A percentile compares a stretch with the other conserved stretches of the same genome.
Conservation (phyloP, 2,113 vertebrate species). For the Corythaeola cristata region DNA sequence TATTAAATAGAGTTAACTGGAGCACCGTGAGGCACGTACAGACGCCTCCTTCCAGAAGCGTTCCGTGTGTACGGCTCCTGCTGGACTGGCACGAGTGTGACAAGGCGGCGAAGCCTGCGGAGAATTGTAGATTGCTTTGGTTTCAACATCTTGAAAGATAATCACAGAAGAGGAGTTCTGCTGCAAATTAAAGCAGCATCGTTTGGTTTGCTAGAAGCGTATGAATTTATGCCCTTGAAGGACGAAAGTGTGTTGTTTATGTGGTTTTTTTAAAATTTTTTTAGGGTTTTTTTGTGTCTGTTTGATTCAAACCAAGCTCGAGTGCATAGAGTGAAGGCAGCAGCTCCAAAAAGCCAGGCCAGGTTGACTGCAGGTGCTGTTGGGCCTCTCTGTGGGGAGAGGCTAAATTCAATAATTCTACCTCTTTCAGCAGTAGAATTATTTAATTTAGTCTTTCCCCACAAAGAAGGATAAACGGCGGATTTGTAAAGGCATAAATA, state of each 20-base stretch:
- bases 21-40: not conserved
- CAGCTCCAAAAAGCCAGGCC: not conserved
- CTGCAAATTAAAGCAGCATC: not conserved
- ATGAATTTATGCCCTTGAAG: not conserved
- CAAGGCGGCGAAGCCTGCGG: not conserved
- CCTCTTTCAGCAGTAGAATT: not conserved
- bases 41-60: not conserved
- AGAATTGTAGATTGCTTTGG: not conserved
- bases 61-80: not conserved
- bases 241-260: not conserved
- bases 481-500: not conserved
- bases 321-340: not conserved
- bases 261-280: too few relatives aligned
- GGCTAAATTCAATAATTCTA: not conserved
- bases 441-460: too few relatives aligned
- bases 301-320: not conserved
- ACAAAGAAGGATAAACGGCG: not conserved
- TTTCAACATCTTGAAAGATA: not conserved
- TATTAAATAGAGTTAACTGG: not conserved
- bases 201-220: not conserved
- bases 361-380: not conserved
- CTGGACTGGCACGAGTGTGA: fast-evolving
- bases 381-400: not conserved
- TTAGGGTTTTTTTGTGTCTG: too few relatives aligned
- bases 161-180: not conserved